Evolutionary conservation across 2,797 vertebrate species (phyloP), one percentile per base, ranked within the genome.

Genomic region (Anas capensis): DNA sequence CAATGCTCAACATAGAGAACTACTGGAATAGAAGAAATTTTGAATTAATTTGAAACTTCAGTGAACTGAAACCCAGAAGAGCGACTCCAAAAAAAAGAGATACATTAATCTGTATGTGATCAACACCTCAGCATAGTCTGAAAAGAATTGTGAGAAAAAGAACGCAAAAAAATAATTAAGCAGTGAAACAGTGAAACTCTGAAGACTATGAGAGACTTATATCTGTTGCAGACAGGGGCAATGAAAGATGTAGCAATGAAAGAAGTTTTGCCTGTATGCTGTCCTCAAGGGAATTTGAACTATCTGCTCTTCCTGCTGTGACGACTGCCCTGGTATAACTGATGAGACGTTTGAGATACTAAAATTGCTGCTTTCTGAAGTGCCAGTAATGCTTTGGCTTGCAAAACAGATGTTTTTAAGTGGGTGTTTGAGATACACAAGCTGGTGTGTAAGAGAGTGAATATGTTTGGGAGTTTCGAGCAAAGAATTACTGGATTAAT

Each of bases 341-440:
- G 57, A 69, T n/a, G 60, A 94, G 11, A 26, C 61, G 29, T 81
- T 31, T 21, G 77, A 90, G 60, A 80, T 54, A 75, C 11, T 31
- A 46, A 11, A 71, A 51, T 27, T 62, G 36, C 38, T 89, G 44
- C 21, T 60, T 96, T 23, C 86, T 65, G 33, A 87, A 90, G 7
- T 51, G 26, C 9, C 29, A 27, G 3, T 58, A 85, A 54, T 57
- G 31, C 26, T 68, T 75, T 60, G 65, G 54, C 26, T 84, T 88
- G 61, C 18, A 88, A 77, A 90, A 82, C 46, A 19, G 2, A 13
- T 49, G 14, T 1, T 86, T 90, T 82, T 69, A 89, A 66, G 21
- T 4, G 19, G 26, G 40, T 77, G n/a, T 62, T 78, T 65, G 58
- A 76, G 48, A 62, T 31, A 26, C 20, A 57, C 10, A 88, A 9